Percentiles rank a stretch among this genome's conserved stretches.
These are phyloP conservation scores for Tetragnatha versicolor DNA, from an alignment of 1,140 invertebrate genomes.

Conservation along the genomic window DNA sequence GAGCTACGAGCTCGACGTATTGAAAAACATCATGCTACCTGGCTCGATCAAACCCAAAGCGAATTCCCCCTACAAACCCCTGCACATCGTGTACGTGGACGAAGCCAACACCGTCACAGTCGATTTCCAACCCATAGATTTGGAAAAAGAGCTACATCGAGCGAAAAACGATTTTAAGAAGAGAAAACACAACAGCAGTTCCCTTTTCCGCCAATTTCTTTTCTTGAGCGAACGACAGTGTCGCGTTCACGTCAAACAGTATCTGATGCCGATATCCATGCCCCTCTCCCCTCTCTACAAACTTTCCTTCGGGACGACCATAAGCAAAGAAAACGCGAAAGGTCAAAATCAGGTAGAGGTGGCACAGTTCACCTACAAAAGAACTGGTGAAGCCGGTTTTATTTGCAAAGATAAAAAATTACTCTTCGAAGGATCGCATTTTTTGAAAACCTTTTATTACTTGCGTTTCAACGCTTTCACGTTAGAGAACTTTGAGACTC, in stretches of 20 bases:
- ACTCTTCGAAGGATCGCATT: conserved; percentile 4
- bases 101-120: neutral
- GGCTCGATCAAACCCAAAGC: neutral
- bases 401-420: conserved; percentile 3
- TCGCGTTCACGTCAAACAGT: no score
- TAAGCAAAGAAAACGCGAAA: neutral
- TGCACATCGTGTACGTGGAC: neutral
- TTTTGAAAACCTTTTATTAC: conserved; percentile 7
- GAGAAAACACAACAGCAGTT: neutral
- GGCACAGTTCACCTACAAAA: neutral
- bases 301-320: neutral
- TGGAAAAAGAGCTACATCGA: neutral
- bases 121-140: neutral
- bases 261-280: neutral
- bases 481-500: neutral
- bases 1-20: neutral
- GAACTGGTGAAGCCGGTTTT: neutral
- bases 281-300: neutral
- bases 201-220: no score
- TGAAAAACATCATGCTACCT: neutral
- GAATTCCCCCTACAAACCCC: neutral
- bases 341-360: neutral
- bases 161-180: conserved; percentile 9
- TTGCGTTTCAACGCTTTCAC: neutral
- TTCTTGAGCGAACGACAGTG: no score